Evolutionary conservation across 2,888 invertebrate genomes (phyloP), one percentile per base, ranked within the genome.

Genomic region (Proisotoma minuta): DNA sequence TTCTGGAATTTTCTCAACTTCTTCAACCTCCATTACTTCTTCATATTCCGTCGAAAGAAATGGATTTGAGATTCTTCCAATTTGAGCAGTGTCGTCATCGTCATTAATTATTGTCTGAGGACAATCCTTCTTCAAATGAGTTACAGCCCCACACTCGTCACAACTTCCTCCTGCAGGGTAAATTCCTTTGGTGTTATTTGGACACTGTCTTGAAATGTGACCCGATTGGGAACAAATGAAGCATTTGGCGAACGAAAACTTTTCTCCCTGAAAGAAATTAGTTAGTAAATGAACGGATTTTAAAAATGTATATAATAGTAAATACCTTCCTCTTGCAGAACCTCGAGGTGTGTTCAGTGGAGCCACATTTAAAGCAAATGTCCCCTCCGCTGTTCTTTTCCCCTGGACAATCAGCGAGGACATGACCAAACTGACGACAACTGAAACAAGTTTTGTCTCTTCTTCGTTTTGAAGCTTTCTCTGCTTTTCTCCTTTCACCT

Each of bases 281-380:
- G 24, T 48, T 12, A 28, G 24, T 54, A 49, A 50, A 57, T 40
- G 23, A 20, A 51, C 34, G 22, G 43, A 54, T 48, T 24, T 28
- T 20, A 56, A 51, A n/a, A n/a, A n/a, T n/a, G n/a, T n/a, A n/a
- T n/a, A n/a, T n/a, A n/a, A n/a, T n/a, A n/a, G 48, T 58, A 62
- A 68, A 26, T 68, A 69, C 68, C 57, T 66, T 58, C 57, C 65
- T 65, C 51, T 62, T 70, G 63, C 78, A 78, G 12, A 71, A 68
- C 28, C 75, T 69, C 74, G 87, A 85, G 12, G 84, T 84, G 76
- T 93, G 93, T 76, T 92, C 92, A 3, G 89, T 89, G 0, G 91
- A 91, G 0, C 93, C 93, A 78, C 93, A 93, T 77, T 91, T 91
- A 75, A 88, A 92, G 75, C 92, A 92, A 52, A 91, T 84, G 5